Evolutionary conservation across 2,113 vertebrate species (phyloP), one percentile per base, ranked within the genome.

Genomic region (Sorex araneus): DNA sequence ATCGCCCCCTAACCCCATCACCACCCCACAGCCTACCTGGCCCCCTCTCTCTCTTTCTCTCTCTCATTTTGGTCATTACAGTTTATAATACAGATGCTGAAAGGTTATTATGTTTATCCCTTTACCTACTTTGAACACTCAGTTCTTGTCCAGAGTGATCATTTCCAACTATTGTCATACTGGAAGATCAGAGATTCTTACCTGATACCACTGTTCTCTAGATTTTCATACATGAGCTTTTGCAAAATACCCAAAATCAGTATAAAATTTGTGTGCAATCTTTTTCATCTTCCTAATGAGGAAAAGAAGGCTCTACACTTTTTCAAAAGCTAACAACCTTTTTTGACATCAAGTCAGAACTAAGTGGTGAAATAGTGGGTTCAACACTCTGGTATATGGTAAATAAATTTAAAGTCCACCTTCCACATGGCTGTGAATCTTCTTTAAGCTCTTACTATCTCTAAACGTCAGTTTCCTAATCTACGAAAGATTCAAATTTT

Each of bases 221-320:
- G 6, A 40, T 50, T 76, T 13, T 75, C 79, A 50, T 54, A 4
- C 2, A 75, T 85, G 27, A 23, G 1, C 0, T 23, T 45, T 57
- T 88, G 30, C 80, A 71, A 84, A 64, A 74, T 50, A 81, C 9
- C 43, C 21, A 64, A 82, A 80, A 32, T 63, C 25, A 34, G 47
- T 19, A n/a, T 66, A 80, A 80, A 86, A 60, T 32, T 10, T 86
- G 11, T 83, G 27, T 40, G 28, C 16, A 45, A 34, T 74, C 34
- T 30, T 63, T 67, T 70, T 16, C 57, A 64, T 27, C 45, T 90
- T 40, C 19, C 30, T 71, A 19, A 40, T 64, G 40, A 45, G 0
- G 36, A 8, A 3, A 18, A 57, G 16, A 57, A 57, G 4, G 5
- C 36, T n/a, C 28, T 75, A 78, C 32, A 60, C 23, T 60, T 92